Evolutionary conservation across 1,140 invertebrate genomes (phyloP).

Genomic region (Sipha flava): DNA sequence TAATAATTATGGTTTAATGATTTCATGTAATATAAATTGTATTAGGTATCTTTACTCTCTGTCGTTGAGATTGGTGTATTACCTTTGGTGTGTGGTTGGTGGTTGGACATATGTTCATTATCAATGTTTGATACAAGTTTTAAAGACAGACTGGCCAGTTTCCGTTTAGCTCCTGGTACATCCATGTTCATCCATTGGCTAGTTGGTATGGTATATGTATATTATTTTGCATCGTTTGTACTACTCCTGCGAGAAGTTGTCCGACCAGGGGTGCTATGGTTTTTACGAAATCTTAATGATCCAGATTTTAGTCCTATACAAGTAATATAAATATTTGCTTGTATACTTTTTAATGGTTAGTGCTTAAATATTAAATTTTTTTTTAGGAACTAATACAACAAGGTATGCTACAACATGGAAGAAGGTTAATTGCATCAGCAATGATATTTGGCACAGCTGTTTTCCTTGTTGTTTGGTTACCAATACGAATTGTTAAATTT

Average conservation of each 20-base stretch:
- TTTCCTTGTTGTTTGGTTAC: constrained; percentile 91
- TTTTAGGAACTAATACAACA: constrained; percentile 89
- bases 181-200: constrained; percentile 99
- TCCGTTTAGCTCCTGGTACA: constrained; percentile 76
- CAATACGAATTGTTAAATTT: constrained; percentile 77
- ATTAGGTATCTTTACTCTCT: constrained; percentile 66
- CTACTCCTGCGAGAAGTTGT: constrained; percentile 86
- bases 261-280: constrained; percentile 93
- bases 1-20: background rate
- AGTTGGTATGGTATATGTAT: constrained; percentile 98
- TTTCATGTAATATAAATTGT: background rate
- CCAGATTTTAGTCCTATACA: constrained; percentile 98
- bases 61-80: constrained; percentile 94
- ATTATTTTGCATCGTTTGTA: constrained; percentile 98
- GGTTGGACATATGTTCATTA: constrained; percentile 96
- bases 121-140: constrained; percentile 88
- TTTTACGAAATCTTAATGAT: constrained; percentile 93
- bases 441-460: constrained; percentile 95
- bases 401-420: constrained; percentile 80
- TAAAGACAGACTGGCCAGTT: constrained; percentile 76
- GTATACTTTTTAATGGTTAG: background rate
- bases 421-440: constrained; percentile 81
- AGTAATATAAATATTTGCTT: constrained; percentile 45
- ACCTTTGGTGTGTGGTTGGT: constrained; percentile 95
- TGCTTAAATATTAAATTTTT: background rate